Base-by-base conservation (phyloP, 2,797 vertebrate genomes). In the Meriones psammophilus region DNA sequence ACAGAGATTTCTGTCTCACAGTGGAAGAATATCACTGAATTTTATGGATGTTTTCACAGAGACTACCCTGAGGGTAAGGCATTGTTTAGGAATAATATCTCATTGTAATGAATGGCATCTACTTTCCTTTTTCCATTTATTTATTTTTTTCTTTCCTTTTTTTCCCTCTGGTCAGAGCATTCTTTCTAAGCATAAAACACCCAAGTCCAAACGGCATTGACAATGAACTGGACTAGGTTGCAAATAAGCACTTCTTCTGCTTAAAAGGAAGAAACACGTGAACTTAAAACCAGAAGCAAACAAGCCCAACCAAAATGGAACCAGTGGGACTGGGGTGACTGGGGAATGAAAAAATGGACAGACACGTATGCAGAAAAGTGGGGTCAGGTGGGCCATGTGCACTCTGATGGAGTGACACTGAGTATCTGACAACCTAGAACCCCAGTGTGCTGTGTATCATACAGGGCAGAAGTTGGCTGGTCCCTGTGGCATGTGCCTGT, bases 221-320 rank as follows among this genome's bases (percentile, higher is more conserved):
- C 77, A n/a, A 81, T 54, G 9, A 91, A 77, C 46, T 85, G n/a
- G 76, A 84, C 95, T 96, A 95, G 78, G 62, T 84, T 10, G 18
- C 20, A 33, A 94, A 87, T 13, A 92, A 86, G 74, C 17, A 81
- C 84, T 89, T 74, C 68, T 92, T 83, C 85, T 89, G 94, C 14
- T 76, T 88, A 18, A 97, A 94, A 50, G 50, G 15, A 89, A 96
- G 28, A 97, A 92, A 93, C 71, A 62, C 39, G 54, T 77, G 5
- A 91, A 89, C 8, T 87, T 91, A 73, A 78, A 71, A 42, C 42
- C 26, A 33, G 42, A 66, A 66, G 30, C 30, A 50, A 60, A 10
- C 22, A 4, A 87, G 56, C 9, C 17, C 30, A 79, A 79, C 20
- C 13, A n/a, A 54, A 50, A 36, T 26, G 69, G 12, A 46, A 54